phyloP scores from a whole-genome alignment of 2,797 vertebrate species.

The Paratrypauchen microcephalus region DNA sequence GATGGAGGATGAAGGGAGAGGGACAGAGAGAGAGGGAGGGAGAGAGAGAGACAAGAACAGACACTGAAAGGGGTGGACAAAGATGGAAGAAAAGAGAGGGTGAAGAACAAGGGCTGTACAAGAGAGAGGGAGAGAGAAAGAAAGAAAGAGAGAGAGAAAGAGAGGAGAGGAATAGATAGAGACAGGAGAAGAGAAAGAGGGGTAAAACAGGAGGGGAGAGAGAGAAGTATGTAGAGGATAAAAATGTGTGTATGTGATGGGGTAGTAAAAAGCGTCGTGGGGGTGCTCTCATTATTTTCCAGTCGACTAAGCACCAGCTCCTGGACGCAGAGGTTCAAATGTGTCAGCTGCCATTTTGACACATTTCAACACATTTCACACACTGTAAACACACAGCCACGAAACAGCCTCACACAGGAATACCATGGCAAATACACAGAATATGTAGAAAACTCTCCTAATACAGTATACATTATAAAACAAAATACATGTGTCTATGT shows the following conservation, averaged over 20 bases:
- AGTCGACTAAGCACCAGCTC: constrained; percentile 48
- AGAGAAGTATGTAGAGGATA: constrained; percentile 1
- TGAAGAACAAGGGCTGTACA: background rate
- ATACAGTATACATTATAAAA: background rate
- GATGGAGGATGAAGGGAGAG: background rate
- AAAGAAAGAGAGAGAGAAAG: constrained; percentile 1
- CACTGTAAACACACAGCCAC: constrained; percentile 3
- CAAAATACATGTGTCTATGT: background rate
- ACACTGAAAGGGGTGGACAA: background rate
- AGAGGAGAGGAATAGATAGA: background rate
- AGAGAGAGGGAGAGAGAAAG: constrained; percentile 5
- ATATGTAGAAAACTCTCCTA: constrained; percentile 3
- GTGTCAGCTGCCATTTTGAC: constrained; percentile 22
- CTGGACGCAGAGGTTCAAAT: constrained; percentile 29
- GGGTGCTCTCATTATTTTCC: constrained; percentile 56
- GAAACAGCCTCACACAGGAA: background rate
- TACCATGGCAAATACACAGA: background rate
- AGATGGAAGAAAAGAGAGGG: background rate
- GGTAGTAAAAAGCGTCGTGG: constrained; percentile 31
- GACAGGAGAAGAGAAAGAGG: background rate
- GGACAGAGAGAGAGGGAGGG: background rate
- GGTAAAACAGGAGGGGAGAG: background rate
- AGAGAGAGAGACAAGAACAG: background rate
- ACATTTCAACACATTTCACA: constrained; percentile 12
- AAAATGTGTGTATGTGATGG: constrained; percentile 1